Evolutionary conservation across 2,888 invertebrate genomes (phyloP).

Genomic region (Prenolepis imparis): DNA sequence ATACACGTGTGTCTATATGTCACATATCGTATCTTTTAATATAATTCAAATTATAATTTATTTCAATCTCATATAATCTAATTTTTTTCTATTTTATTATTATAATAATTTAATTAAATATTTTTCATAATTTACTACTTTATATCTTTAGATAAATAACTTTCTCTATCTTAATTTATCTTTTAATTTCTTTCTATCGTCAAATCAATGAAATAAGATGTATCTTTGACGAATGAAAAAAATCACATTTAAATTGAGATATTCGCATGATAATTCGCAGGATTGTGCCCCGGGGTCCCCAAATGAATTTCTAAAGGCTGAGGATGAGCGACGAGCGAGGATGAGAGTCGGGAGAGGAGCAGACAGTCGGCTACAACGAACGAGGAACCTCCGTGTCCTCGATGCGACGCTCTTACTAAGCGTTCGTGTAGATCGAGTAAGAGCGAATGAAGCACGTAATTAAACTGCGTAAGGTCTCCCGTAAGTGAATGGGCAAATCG

Average conservation of each 20-base stretch:
- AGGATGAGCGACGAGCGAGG: background rate
- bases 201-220: no score
- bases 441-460: constrained; percentile 37
- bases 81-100: background rate
- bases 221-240: no score
- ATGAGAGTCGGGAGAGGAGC: background rate
- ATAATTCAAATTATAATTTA: background rate
- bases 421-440: constrained; percentile 6
- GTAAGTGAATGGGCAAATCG: constrained; percentile 34
- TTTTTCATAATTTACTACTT: no score
- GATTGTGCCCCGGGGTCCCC: background rate
- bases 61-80: background rate
- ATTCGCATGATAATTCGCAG: background rate
- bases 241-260: background rate
- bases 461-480: constrained; percentile 27
- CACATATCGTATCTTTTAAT: background rate
- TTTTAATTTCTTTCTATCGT: no score
- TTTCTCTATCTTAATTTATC: no score
- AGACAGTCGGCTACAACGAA: background rate
- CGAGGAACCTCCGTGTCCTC: constrained; percentile 9
- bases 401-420: background rate
- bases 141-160: no score
- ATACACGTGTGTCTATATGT: background rate
- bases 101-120: background rate
- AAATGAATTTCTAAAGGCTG: constrained; percentile 3